A percentile compares a stretch with the other conserved stretches of the same genome.
phyloP scores from a whole-genome alignment of 2,113 vertebrate species.

The Cyphomyrus discorhynchus region DNA sequence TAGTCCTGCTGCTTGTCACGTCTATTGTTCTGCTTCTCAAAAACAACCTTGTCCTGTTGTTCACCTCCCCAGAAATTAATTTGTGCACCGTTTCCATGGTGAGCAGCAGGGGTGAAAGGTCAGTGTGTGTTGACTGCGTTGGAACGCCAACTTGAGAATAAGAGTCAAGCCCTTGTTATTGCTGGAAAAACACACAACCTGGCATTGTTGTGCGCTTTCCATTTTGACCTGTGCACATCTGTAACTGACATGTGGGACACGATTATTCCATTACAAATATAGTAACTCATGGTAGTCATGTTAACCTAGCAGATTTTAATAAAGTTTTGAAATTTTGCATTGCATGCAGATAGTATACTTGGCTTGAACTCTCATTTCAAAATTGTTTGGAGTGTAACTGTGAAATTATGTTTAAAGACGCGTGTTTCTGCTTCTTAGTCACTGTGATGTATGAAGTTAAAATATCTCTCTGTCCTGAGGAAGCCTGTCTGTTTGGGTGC shows the following conservation, averaged over 20 bases:
- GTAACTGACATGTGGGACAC: conserved; percentile 27
- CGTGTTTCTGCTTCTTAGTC: not conserved
- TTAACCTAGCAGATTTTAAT: not conserved
- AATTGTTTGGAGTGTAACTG: not conserved
- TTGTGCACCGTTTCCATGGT: conserved; percentile 36
- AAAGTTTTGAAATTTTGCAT: not conserved
- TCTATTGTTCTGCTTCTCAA: conserved; percentile 52
- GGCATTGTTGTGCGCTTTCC: conserved; percentile 56
- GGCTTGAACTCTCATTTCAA: not conserved
- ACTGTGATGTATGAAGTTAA: not conserved
- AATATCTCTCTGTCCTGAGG: not conserved
- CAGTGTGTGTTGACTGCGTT: conserved; percentile 44
- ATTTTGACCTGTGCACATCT: conserved; percentile 65
- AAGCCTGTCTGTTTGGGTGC: not conserved
- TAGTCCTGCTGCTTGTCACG: conserved; percentile 43
- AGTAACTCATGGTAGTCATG: not conserved
- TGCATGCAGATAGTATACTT: not conserved
- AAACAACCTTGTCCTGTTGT: conserved; percentile 45
- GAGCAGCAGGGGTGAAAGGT: conserved; percentile 46
- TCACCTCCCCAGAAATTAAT: conserved; percentile 59
- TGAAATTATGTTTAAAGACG: not conserved
- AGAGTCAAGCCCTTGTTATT: conserved; percentile 65
- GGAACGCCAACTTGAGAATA: conserved; percentile 56
- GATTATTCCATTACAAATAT: not conserved
- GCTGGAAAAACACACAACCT: conserved; percentile 46